These are phyloP conservation scores for Linnaemya tessellans DNA, from an alignment of 2,888 invertebrate species.

Conservation along the genomic window DNA sequence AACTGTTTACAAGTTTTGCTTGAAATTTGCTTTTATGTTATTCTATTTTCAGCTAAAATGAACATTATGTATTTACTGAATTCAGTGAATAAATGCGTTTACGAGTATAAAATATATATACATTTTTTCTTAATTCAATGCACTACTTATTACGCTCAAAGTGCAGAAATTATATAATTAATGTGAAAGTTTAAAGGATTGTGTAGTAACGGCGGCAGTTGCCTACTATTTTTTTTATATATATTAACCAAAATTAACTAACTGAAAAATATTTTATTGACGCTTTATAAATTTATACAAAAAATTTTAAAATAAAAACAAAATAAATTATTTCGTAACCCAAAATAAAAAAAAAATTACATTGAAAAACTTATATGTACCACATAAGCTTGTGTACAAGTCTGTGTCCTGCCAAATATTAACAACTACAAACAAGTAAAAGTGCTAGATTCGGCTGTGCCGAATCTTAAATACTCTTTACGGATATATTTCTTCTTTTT, in stretches of 20 bases:
- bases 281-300: too few species aligned
- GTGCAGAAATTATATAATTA: slow-evolving; percentile 35
- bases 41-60: slow-evolving; percentile 12
- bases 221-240: background rate
- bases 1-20: background rate
- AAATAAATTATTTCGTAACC: too few species aligned
- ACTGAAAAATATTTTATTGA: too few species aligned
- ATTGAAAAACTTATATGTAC: too few species aligned
- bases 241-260: background rate
- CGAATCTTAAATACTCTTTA: too few species aligned
- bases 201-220: background rate
- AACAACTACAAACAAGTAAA: slow-evolving; percentile 22
- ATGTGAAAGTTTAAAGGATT: background rate
- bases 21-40: background rate
- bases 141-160: slow-evolving; percentile 27
- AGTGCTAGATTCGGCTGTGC: too few species aligned
- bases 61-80: slow-evolving; percentile 10
- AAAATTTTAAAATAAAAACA: too few species aligned
- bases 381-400: background rate
- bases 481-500: too few species aligned
- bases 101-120: background rate
- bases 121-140: slow-evolving; percentile 15
- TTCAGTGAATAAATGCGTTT: slow-evolving; percentile 16
- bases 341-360: too few species aligned
- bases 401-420: slow-evolving; percentile 24